A percentile compares a stretch with the other conserved stretches of the same genome.
phyloP scores from a whole-genome alignment of 2,797 vertebrate species.

The Fringilla coelebs region DNA sequence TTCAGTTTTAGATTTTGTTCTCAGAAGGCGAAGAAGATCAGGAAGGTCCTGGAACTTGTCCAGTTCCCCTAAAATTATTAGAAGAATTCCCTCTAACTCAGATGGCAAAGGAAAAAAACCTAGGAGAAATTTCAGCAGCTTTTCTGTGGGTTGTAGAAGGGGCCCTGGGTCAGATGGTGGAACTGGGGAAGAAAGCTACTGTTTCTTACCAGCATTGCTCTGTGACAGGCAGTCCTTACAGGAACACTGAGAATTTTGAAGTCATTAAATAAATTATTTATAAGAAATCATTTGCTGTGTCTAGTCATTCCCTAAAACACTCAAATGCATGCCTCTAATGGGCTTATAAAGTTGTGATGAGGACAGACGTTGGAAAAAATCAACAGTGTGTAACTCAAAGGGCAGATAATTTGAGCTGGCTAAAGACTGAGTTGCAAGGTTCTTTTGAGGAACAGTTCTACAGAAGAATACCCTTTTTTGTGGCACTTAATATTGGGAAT shows the following conservation, averaged over 20 bases:
- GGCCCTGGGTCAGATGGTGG: background rate
- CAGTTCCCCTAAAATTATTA: background rate
- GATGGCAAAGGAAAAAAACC: background rate
- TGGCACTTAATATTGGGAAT: background rate
- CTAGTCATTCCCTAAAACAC: slow-evolving; percentile 52
- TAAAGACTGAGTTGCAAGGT: background rate
- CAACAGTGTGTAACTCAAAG: background rate
- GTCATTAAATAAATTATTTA: slow-evolving; percentile 49
- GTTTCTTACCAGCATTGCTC: slow-evolving; percentile 40
- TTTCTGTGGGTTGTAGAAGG: background rate
- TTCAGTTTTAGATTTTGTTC: background rate
- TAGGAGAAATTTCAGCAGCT: background rate
- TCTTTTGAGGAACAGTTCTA: background rate
- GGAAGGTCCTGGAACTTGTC: background rate
- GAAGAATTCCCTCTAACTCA: background rate
- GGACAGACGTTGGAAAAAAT: background rate
- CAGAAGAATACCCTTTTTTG: background rate
- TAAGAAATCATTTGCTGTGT: slow-evolving; percentile 38
- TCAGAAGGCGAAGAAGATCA: background rate
- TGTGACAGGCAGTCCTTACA: slow-evolving; percentile 27
- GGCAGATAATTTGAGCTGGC: background rate
- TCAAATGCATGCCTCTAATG: slow-evolving; percentile 46
- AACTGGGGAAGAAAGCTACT: background rate
- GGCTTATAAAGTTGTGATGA: slow-evolving; percentile 39
- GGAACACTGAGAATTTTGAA: slow-evolving; percentile 2